Evolutionary conservation across 1,140 invertebrate genomes (phyloP).

Genomic region (Drosophila equinoxialis): DNA sequence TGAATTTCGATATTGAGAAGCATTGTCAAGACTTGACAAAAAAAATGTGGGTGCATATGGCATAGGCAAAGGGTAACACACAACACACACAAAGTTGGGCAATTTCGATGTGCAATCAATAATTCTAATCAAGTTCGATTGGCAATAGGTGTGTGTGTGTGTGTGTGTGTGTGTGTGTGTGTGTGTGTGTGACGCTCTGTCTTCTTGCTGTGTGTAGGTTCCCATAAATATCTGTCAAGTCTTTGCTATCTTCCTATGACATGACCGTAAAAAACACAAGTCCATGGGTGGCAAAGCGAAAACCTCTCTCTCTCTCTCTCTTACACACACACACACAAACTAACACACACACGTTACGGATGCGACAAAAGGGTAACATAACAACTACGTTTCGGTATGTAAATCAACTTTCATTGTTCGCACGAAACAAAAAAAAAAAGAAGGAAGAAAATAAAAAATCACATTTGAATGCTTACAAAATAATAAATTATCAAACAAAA

Average conservation of each 20-base stretch:
- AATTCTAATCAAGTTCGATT: conserved; percentile 80
- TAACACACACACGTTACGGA: background rate
- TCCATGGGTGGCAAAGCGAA: conserved; percentile 28
- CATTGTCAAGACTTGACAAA: background rate
- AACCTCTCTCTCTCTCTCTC: background rate
- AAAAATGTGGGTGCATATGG: conserved; percentile 29
- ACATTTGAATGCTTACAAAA: conserved; percentile 83
- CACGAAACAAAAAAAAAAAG: conserved; percentile 25
- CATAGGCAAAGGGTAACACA: background rate
- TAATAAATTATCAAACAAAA: conserved; percentile 83
- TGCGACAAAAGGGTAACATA: conserved; percentile 59
- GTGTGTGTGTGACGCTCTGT: conserved; percentile 24
- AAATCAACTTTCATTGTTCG: conserved; percentile 83
- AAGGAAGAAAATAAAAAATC: conserved; percentile 60
- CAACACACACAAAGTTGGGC: conserved; percentile 20
- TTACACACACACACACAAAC: too few species aligned
- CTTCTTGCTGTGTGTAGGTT: conserved; percentile 34
- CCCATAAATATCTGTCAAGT: conserved; percentile 67
- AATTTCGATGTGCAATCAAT: conserved; percentile 79
- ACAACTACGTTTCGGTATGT: conserved; percentile 78
- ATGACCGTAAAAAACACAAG: conserved; percentile 65
- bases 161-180: background rate
- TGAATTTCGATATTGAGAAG: background rate
- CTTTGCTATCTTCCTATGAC: conserved; percentile 37
- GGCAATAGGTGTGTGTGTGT: conserved; percentile 32